Base-by-base conservation (phyloP, 1,140 invertebrate genomes). In the Halictus rubicundus region DNA sequence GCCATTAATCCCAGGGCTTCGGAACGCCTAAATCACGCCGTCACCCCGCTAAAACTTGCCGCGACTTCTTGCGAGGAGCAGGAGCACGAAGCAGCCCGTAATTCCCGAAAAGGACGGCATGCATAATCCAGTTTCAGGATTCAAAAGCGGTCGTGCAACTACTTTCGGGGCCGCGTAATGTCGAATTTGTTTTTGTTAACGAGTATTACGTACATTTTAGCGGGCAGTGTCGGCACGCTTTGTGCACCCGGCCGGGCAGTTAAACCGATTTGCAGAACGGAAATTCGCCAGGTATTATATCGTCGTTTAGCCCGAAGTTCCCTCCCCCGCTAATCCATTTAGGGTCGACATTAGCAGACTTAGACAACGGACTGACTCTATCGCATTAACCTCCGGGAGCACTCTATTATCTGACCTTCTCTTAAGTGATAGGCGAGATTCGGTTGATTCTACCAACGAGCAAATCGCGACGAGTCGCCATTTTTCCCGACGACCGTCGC, bases 331-430 rank as follows among this genome's bases (percentile, higher is more conserved):
- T 88, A 85, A 88, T 88, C 86, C 69, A 78, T 85, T 88, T 87
- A 85, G 81, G 79, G 60, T 68, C 68, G 71, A 83, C 73, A 87
- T 87, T 85, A 87, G 78, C 59, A 60, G 75, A 84, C 68, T 88
- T 87, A 88, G 79, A 68, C 79, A 61, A 10, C 14, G 12, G 66
- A 60, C 37, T 64, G 57, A 83, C 27, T 61, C 39, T 64, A 80
- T 80, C 70, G 46, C 46, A 71, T 83, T 83, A 83, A 49, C 61
- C 52, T 46, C 21, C 21, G 23, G 21, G 14, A 81, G 19, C 54
- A 66, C 25, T 59, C 57, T 57, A 64, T 72, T 78, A 78, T 69
- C 66, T 64, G 82, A 83, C 76, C 21, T 70, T 79, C 83, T 59
- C 82, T 83, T 70, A 83, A 73, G 65, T 52, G 27, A 46, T 57